Conservation (phyloP, 1,140 invertebrate species). For the Cotesia glomerata region DNA sequence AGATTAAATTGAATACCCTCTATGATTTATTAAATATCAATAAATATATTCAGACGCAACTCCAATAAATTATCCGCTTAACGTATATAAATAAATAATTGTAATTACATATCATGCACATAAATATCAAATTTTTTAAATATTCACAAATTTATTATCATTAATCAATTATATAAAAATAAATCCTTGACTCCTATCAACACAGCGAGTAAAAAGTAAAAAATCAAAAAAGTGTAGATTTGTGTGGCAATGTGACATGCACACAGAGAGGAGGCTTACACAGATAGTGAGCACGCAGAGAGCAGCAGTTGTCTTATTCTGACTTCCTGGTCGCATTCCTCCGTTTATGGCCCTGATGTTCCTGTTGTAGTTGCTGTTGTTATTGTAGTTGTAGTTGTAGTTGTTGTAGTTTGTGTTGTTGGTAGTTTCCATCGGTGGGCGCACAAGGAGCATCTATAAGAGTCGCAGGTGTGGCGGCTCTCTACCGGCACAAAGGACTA, state of each 20-base stretch:
- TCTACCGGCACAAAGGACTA: constrained; percentile 6
- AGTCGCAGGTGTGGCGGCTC: constrained; percentile 18
- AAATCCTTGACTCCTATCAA: too few species aligned
- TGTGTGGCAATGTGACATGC: constrained; percentile 1
- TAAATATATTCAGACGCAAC: too few species aligned
- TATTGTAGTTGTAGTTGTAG: background rate
- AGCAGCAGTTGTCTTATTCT: constrained; percentile 1
- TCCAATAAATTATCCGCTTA: too few species aligned
- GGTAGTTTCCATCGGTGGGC: constrained; percentile 1
- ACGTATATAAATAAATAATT: too few species aligned
- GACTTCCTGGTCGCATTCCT: constrained; percentile 24
- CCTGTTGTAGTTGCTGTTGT: background rate
- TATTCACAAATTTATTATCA: too few species aligned
- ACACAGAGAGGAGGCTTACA: background rate
- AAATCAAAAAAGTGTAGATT: constrained; percentile 6
- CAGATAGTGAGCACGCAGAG: background rate
- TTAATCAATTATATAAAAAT: too few species aligned
- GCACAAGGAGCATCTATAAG: background rate
- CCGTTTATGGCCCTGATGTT: constrained; percentile 18
- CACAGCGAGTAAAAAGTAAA: background rate
- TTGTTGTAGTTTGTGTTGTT: too few species aligned
- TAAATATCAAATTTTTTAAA: too few species aligned
- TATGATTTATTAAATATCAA: too few species aligned
- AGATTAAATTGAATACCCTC: too few species aligned
- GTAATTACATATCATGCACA: too few species aligned